Base-by-base conservation (phyloP, 2,113 vertebrate genomes). In the Macquaria ambigua region DNA sequence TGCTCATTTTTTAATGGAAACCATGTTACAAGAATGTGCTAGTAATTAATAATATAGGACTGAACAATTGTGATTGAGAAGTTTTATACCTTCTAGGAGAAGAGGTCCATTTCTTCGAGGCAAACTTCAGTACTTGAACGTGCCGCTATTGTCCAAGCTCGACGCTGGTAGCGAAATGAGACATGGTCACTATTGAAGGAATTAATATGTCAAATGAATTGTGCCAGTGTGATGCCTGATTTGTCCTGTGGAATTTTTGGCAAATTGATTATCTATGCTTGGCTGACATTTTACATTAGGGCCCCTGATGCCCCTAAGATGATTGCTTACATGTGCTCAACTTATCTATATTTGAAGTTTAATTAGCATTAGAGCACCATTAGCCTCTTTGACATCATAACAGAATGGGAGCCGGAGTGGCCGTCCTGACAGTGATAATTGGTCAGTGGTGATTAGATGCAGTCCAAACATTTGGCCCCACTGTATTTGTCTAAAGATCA, bases 311-410 rank as follows among this genome's bases (percentile, higher is more conserved):
- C 70, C 89, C 87, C 77, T 50, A 77, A 84, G 81, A 89, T 90
- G 91, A 89, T 89, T 92, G 69, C 89, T 79, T 84, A 89, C 89
- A 89, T 81, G 90, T 76, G 71, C 83, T 72, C 71, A 83, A 78
- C 72, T 81, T 84, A 85, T 91, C 85, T 85, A 82, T 83, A 92
- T 88, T 91, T 86, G 61, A 86, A 86, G 89, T 82, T 88, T 88
- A 93, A 93, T 93, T 84, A 82, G 79, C 81, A 85, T 88, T 89
- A 56, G 70, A 76, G 67, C 79, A 78, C 78, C 81, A 84, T 92
- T 90, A 87, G 70, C 86, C 78, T 78, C 78, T 76, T 78, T 73
- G 78, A 82, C 81, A 83, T 83, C 72, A 39, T 56, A 56, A 68
- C 82, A 53, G 68, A 80, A 62, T 50, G 39, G 41, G 52, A 58